A percentile compares a stretch with the other conserved stretches of the same genome.
Evolutionary conservation across 2,113 vertebrate genomes (phyloP).

Genomic region (Cervus canadensis): DNA sequence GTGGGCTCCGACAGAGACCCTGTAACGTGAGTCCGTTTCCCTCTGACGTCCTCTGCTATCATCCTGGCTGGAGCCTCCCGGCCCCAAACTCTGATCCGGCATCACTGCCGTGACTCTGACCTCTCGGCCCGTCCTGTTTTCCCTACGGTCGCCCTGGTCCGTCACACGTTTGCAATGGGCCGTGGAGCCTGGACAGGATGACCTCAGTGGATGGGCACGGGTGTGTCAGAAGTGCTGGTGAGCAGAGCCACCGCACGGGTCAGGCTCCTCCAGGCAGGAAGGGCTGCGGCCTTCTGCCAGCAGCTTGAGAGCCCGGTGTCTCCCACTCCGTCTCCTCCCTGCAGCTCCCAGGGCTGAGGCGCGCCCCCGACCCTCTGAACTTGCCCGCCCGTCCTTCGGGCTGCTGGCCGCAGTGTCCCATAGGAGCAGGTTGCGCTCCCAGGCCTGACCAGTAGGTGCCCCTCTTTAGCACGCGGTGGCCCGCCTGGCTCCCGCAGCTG

Average conservation of each 20-base stretch:
- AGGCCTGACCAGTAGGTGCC: constrained; percentile 12
- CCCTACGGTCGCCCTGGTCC: not conserved
- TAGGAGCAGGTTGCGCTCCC: constrained; percentile 23
- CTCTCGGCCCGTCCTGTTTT: not conserved
- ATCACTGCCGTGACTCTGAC: not conserved
- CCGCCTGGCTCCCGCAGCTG: not conserved
- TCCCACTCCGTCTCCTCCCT: not conserved
- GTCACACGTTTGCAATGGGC: too few relatives aligned
- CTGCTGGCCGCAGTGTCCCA: not conserved
- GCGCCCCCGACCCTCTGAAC: not conserved
- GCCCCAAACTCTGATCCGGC: too few relatives aligned
- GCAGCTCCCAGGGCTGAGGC: not conserved
- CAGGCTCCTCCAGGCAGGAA: not conserved
- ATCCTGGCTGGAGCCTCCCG: too few relatives aligned
- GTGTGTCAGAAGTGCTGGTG: rapidly evolving
- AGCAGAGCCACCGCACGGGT: not conserved
- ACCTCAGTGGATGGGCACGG: not conserved
- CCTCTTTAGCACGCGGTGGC: not conserved
- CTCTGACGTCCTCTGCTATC: not conserved
- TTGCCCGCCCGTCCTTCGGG: not conserved
- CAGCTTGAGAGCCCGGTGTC: not conserved
- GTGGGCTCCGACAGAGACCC: not conserved
- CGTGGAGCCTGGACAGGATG: not conserved
- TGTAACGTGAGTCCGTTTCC: rapidly evolving
- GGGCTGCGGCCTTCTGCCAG: too few relatives aligned